Percentiles rank a stretch among this genome's conserved stretches.
These are phyloP conservation scores for Lindbergichthys nudifrons DNA, from an alignment of 2,797 vertebrate genomes.

Conservation along the genomic window DNA sequence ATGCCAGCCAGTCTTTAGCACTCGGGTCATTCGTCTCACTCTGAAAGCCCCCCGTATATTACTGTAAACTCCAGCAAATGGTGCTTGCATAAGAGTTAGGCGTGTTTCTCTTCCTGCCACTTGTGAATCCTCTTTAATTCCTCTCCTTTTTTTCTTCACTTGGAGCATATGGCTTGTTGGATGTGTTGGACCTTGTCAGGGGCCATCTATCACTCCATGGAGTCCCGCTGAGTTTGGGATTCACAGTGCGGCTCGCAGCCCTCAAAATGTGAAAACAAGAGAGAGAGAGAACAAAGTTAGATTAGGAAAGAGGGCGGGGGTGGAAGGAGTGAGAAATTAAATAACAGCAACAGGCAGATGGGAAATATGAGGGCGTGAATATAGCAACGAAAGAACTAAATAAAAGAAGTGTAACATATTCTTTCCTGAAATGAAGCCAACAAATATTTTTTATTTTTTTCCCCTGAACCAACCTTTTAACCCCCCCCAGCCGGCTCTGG, in stretches of 20 bases:
- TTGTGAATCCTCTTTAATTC: constrained; percentile 73
- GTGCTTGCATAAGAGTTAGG: constrained; percentile 68
- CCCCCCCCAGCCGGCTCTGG: constrained; percentile 4
- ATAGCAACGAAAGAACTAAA: constrained; percentile 35
- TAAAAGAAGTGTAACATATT: constrained; percentile 41
- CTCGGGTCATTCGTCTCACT: constrained; percentile 31
- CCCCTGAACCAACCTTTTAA: constrained; percentile 25
- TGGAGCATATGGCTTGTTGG: constrained; percentile 75
- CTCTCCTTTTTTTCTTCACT: constrained; percentile 49
- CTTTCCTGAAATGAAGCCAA: constrained; percentile 18
- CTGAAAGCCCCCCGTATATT: constrained; percentile 37
- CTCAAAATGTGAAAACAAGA: constrained; percentile 76
- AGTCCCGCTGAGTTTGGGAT: constrained; percentile 77
- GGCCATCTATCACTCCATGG: constrained; percentile 81
- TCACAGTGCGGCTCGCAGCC: constrained; percentile 55
- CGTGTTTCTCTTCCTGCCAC: constrained; percentile 57
- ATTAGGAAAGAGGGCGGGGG: constrained; percentile 44
- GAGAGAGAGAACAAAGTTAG: constrained; percentile 47
- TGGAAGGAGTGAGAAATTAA: constrained; percentile 43
- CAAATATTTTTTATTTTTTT: constrained; percentile 28
- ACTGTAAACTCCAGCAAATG: constrained; percentile 49
- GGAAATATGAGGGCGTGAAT: constrained; percentile 4
- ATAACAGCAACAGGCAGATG: constrained; percentile 32
- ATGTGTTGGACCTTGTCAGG: constrained; percentile 82
- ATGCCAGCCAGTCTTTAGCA: constrained; percentile 29